Conservation (phyloP, 2,113 vertebrate species). For the Rhinoderma darwinii region DNA sequence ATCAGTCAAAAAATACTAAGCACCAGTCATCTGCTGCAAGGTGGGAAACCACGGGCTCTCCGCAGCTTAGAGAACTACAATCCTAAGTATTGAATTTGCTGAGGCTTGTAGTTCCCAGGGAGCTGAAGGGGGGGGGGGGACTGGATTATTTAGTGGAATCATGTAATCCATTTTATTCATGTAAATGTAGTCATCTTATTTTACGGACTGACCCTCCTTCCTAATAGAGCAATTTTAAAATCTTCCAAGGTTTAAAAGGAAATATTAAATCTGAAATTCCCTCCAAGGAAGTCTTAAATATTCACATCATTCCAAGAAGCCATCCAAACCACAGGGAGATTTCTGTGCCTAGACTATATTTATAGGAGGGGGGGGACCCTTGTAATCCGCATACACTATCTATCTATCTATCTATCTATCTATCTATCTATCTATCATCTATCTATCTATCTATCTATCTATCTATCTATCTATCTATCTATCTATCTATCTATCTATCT, state of each 20-base stretch:
- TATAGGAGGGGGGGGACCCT: not conserved
- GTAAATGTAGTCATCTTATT: not conserved
- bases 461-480: not conserved
- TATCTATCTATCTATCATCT: not conserved
- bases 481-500: no score
- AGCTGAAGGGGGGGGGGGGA: not conserved
- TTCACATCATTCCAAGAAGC: constrained; percentile 33
- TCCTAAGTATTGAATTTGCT: not conserved
- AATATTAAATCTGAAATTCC: constrained; percentile 33
- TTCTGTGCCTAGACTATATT: not conserved
- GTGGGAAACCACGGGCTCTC: not conserved
- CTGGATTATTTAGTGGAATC: not conserved
- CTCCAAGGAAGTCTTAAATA: constrained; percentile 53
- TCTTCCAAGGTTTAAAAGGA: constrained; percentile 29
- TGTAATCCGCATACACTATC: not conserved
- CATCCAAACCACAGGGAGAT: constrained; percentile 49
- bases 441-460: not conserved
- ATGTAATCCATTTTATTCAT: not conserved
- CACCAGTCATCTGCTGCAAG: not conserved
- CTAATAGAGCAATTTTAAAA: not conserved
- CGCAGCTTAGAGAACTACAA: not conserved
- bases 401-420: not conserved
- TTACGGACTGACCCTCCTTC: not conserved
- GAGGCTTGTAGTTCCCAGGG: not conserved
- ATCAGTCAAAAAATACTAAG: not conserved